Conservation (phyloP, 2,113 vertebrate genomes). For the Hylia prasina region DNA sequence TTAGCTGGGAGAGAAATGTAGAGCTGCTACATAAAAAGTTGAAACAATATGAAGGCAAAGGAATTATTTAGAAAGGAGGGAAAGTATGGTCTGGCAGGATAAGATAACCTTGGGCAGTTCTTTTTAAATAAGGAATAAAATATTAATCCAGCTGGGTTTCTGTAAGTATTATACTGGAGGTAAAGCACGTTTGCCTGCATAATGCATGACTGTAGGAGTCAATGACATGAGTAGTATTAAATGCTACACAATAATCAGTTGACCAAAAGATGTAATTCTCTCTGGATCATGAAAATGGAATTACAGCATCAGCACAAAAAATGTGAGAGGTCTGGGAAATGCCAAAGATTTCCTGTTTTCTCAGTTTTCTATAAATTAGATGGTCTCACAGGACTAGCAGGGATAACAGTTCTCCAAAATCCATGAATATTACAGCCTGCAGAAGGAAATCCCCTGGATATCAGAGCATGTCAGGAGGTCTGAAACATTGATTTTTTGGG, state of each 20-base stretch:
- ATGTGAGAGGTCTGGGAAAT: conserved; percentile 13
- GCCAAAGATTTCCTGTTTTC: conserved; percentile 47
- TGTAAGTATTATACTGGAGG: not conserved
- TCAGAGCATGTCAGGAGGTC: conserved; percentile 8
- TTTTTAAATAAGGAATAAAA: conserved; percentile 37
- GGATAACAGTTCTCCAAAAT: conserved; percentile 20
- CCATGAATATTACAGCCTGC: not conserved
- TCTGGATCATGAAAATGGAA: conserved; percentile 1
- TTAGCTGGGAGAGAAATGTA: conserved; percentile 29
- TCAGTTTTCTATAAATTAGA: conserved; percentile 20
- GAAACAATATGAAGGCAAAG: conserved; percentile 32
- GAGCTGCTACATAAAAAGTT: conserved; percentile 36
- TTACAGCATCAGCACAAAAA: conserved; percentile 12
- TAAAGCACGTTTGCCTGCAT: not conserved
- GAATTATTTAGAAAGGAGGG: not conserved
- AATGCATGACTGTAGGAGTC: not conserved
- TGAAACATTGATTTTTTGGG: conserved; percentile 1
- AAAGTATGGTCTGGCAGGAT: not conserved
- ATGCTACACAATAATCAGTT: not conserved
- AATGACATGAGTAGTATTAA: not conserved
- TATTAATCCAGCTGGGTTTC: not conserved
- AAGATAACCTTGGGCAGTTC: conserved; percentile 43
- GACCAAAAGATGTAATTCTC: conserved; percentile 26
- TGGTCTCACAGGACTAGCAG: conserved; percentile 19
- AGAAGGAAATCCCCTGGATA: conserved; percentile 40